These are phyloP conservation scores for Luehdorfia chinensis DNA, from an alignment of 1,140 invertebrate genomes.

Conservation along the genomic window DNA sequence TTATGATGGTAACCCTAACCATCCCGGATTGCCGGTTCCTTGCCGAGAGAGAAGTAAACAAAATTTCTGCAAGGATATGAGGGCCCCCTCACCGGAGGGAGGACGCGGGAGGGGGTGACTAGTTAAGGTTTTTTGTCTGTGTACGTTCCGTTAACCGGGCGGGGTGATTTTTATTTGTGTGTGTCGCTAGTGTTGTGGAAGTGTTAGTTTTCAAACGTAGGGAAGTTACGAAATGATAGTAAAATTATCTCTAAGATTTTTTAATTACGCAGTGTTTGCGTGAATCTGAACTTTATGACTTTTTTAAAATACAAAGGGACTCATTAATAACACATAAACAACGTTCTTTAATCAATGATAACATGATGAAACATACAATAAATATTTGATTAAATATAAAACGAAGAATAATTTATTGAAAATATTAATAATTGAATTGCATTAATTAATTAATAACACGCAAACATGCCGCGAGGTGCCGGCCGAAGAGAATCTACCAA, in stretches of 20 bases:
- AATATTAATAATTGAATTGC: no score
- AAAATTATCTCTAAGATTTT: conserved; percentile 5
- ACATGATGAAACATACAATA: no score
- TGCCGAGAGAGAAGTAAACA: conserved; percentile 71
- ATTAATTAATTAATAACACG: no score
- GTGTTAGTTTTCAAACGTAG: conserved; percentile 39
- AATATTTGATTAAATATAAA: no score
- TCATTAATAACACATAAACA: no score
- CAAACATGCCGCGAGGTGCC: no score
- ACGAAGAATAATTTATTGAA: no score
- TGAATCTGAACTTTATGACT: no score
- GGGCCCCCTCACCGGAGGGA: conserved; percentile 33
- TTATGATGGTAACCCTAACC: conserved; percentile 16
- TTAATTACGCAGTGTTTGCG: no score
- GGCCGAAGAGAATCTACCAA: no score
- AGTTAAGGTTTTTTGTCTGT: conserved; percentile 71
- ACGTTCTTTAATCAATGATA: no score
- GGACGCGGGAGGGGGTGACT: conserved; percentile 29
- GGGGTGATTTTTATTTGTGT: conserved; percentile 55
- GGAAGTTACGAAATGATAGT: conserved; percentile 26
- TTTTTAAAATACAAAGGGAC: no score
- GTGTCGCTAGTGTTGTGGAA: conserved; percentile 39
- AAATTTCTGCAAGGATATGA: conserved; percentile 74
- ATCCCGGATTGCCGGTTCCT: conserved; percentile 64
- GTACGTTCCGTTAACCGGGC: conserved; percentile 27